Base-by-base conservation (phyloP, 1,140 invertebrate genomes). In the Pomphorhynchus laevis region DNA sequence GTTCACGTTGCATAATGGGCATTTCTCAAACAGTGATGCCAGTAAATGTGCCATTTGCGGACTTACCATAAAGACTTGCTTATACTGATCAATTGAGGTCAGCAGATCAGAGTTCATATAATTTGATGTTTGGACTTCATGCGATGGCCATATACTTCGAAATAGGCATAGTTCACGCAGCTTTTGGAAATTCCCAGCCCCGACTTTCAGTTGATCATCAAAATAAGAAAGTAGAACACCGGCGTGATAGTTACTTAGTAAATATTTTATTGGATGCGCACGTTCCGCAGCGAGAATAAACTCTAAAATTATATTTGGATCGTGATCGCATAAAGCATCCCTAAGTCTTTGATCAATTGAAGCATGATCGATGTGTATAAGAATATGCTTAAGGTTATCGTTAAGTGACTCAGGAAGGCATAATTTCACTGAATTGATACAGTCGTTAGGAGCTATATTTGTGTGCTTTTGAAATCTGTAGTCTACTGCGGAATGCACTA, bases 211-310 rank as follows among this genome's bases (percentile, higher is more conserved):
- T 24, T 33, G 11, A 22, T 42, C 41, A 23, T 42, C 38, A 17
- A 42, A 42, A 21, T 42, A 42, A 31, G 36, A 37, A 3, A 42
- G 12, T 21, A 42, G 11, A 17, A 42, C 34, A 37, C 29, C 23
- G 32, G 34, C 38, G 17, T 42, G 34, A 29, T 42, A 34, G 12
- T 42, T 35, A n/a, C 21, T 27, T 14, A 42, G 22, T 33, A 37
- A 37, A 25, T 31, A 16, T n/a, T 18, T 33, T n/a, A 42, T 20
- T n/a, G 34, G 34, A 21, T 36, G 34, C 8, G 31, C 24, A 21
- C 34, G 34, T 22, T 42, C 38, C 11, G 33, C 21, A 20, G 27
- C 24, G 16, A 42, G 20, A 12, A 42, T 16, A 35, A 34, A 42
- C 11, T 42, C 41, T 5, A 42, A 22, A 3, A 42, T 23, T 5